Conservation (phyloP, 2,113 vertebrate genomes). For the Burhinus bistriatus region DNA sequence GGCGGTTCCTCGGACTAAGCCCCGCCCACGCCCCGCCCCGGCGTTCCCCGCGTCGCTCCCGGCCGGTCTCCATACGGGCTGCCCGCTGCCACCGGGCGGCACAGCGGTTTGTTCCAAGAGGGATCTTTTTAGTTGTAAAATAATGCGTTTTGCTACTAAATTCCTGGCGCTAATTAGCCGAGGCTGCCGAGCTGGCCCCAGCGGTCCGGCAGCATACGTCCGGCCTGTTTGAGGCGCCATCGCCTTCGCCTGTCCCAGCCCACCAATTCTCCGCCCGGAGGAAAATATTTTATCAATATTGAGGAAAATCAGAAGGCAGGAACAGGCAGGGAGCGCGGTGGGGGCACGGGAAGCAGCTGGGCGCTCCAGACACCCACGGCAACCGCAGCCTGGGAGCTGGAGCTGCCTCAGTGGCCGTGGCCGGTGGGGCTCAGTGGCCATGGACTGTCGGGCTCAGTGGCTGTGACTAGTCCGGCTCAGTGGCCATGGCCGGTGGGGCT, state of each 20-base stretch:
- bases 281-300: rapidly evolving
- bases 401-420: neutral
- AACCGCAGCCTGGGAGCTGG: neutral
- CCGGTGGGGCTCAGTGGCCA: neutral
- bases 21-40: neutral
- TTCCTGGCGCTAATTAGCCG: neutral
- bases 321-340: too few relatives aligned
- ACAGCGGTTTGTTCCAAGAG: neutral
- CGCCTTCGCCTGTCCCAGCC: neutral
- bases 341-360: too few relatives aligned
- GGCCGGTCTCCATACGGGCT: too few relatives aligned
- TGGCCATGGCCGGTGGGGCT: neutral
- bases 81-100: neutral
- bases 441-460: neutral
- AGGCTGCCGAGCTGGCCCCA: neutral
- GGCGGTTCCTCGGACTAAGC: too few relatives aligned
- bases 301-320: neutral
- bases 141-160: rapidly evolving
- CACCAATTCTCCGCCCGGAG: neutral
- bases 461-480: too few relatives aligned
- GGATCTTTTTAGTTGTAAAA: too few relatives aligned
- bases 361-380: neutral
- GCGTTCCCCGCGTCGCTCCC: neutral
- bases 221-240: neutral
- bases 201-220: too few relatives aligned